These are phyloP conservation scores for Drosophila rhopaloa DNA, from an alignment of 1,140 invertebrate species.

Conservation along the genomic window DNA sequence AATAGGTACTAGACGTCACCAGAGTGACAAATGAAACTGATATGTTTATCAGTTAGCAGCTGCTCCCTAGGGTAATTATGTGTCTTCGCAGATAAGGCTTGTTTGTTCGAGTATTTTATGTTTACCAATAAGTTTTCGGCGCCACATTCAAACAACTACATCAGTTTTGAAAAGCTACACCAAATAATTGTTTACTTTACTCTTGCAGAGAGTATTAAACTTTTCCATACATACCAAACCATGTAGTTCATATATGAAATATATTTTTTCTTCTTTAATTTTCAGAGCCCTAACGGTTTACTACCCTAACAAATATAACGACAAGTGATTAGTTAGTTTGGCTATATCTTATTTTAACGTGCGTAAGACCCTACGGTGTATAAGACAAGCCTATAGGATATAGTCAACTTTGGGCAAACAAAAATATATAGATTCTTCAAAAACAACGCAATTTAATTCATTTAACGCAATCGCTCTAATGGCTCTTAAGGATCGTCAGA, in stretches of 20 bases:
- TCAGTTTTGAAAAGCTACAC: constrained; percentile 20
- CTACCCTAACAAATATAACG: too few species aligned
- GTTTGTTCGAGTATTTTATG: constrained; percentile 10
- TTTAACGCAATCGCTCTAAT: too few species aligned
- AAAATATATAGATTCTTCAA: too few species aligned
- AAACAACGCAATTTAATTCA: too few species aligned
- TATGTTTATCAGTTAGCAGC: constrained; percentile 36
- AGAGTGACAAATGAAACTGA: constrained; percentile 20
- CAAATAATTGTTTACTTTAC: constrained; percentile 5
- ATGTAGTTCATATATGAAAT: neutral
- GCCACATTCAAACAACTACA: constrained; percentile 8
- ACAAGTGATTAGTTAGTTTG: too few species aligned
- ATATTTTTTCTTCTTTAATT: too few species aligned
- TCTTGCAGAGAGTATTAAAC: neutral
- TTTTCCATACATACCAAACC: neutral
- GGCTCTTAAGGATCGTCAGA: too few species aligned
- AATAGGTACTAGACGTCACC: constrained; percentile 34
- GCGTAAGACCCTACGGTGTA: too few species aligned
- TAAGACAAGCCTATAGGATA: too few species aligned
- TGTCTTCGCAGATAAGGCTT: constrained; percentile 14
- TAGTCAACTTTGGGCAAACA: too few species aligned
- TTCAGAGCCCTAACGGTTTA: too few species aligned
- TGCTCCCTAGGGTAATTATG: constrained; percentile 27
- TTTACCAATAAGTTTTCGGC: constrained; percentile 27
- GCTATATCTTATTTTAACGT: too few species aligned